Percentiles rank a stretch among this genome's conserved stretches.
Conservation (phyloP, 35 echinoderm and acorn worm genomes). For the Strongylocentrotus purpuratus region DNA sequence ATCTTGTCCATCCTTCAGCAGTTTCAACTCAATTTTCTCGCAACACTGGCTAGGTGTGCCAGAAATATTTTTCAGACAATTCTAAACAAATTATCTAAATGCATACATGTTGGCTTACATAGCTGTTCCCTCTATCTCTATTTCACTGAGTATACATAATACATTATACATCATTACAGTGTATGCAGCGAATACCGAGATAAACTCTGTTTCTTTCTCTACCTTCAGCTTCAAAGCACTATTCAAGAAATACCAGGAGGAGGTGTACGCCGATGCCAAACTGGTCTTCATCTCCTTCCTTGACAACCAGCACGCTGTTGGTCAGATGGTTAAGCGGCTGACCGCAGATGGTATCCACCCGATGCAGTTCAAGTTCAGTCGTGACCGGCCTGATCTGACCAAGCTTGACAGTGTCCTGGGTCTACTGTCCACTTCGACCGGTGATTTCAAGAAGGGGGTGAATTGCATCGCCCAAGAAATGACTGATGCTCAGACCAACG, state of each 20-base stretch:
- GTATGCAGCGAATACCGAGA: neutral
- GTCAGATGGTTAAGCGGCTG: constrained; percentile 71
- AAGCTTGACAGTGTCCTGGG: constrained; percentile 91
- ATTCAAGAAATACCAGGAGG: constrained; percentile 82
- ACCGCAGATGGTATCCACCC: constrained; percentile 51
- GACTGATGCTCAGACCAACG: neutral
- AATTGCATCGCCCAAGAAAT: constrained; percentile 16
- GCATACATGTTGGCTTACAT: neutral
- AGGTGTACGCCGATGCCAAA: constrained; percentile 67
- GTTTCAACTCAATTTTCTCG: too few relatives aligned
- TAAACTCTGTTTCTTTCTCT: neutral
- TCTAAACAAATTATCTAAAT: too few relatives aligned
- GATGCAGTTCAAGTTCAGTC: constrained; percentile 77
- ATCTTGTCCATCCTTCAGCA: too few relatives aligned
- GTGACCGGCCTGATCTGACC: constrained; percentile 69
- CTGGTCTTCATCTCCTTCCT: constrained; percentile 98
- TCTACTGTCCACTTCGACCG: constrained; percentile 64
- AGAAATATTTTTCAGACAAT: too few relatives aligned
- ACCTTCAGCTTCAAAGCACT: constrained; percentile 64
- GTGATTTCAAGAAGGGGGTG: constrained; percentile 69
- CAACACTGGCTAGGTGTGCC: too few relatives aligned
- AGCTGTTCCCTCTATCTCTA: neutral
- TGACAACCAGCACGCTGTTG: constrained; percentile 50
- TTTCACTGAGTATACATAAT: too few relatives aligned
- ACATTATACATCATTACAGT: neutral